phyloP scores from a whole-genome alignment of 2,797 vertebrate genomes.

The Cephalopachus bancanus region DNA sequence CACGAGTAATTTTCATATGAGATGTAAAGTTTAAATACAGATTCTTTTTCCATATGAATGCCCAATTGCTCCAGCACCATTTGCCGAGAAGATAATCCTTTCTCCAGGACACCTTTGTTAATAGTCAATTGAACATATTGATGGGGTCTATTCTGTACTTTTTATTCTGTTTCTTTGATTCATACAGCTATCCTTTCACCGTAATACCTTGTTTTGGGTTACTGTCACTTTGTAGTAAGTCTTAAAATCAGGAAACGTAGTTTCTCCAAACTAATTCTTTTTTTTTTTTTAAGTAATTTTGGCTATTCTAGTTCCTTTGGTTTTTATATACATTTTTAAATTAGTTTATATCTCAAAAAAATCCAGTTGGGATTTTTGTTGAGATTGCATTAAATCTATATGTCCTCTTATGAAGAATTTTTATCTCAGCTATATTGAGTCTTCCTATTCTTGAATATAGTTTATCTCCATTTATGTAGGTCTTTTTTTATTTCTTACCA shows the following conservation, averaged over 20 bases:
- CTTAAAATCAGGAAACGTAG: accelerated
- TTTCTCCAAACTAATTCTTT: background rate
- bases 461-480: background rate
- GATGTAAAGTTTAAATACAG: background rate
- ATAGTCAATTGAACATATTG: background rate
- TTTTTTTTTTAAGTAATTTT: background rate
- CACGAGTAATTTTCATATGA: background rate
- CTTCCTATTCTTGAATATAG: background rate
- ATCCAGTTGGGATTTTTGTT: background rate
- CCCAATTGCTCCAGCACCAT: background rate
- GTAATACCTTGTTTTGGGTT: no score
- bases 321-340: background rate
- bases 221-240: background rate
- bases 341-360: background rate
- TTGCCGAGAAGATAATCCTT: background rate
- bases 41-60: background rate
- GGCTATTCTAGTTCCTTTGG: background rate
- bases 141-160: background rate
- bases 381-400: background rate
- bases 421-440: accelerated
- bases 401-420: background rate
- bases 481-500: background rate
- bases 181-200: background rate
- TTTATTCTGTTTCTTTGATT: no score
- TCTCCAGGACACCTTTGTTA: background rate